Evolutionary conservation across 92 coral and sea anemone species (phyloP).

Genomic region (Heteractis magnifica): DNA sequence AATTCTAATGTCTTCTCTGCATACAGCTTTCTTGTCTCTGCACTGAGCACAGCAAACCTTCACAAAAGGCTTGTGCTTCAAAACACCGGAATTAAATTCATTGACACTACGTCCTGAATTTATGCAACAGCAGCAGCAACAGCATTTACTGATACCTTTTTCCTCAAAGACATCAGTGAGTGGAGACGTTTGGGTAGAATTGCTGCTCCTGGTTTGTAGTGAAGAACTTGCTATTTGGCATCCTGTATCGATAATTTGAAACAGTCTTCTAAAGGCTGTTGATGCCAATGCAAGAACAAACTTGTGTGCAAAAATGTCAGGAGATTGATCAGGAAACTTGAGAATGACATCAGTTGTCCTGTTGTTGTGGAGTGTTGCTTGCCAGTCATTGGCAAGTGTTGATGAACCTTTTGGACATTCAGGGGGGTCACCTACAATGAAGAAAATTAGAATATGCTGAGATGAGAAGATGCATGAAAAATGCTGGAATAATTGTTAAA

Average conservation of each 20-base stretch:
- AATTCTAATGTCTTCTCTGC: background rate
- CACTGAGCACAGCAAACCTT: background rate
- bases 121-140: background rate
- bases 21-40: background rate
- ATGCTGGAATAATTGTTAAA: too few relatives aligned
- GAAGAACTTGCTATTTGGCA: background rate
- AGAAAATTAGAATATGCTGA: background rate
- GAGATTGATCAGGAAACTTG: conserved; percentile 48
- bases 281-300: conserved; percentile 56
- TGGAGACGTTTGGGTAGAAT: background rate
- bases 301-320: conserved; percentile 56
- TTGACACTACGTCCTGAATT: background rate
- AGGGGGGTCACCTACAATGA: conserved; percentile 45
- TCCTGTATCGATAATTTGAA: background rate
- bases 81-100: background rate
- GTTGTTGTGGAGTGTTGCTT: conserved; percentile 20
- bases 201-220: background rate
- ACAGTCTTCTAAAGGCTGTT: conserved; percentile 42
- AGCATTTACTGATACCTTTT: too few relatives aligned
- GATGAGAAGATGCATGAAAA: background rate
- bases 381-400: conserved; percentile 51
- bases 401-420: conserved; percentile 32
- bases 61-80: conserved; percentile 1
- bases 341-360: conserved; percentile 52
- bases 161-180: background rate